These are phyloP conservation scores for Eretmocerus hayati DNA, from an alignment of 2,888 invertebrate genomes.

Conservation along the genomic window DNA sequence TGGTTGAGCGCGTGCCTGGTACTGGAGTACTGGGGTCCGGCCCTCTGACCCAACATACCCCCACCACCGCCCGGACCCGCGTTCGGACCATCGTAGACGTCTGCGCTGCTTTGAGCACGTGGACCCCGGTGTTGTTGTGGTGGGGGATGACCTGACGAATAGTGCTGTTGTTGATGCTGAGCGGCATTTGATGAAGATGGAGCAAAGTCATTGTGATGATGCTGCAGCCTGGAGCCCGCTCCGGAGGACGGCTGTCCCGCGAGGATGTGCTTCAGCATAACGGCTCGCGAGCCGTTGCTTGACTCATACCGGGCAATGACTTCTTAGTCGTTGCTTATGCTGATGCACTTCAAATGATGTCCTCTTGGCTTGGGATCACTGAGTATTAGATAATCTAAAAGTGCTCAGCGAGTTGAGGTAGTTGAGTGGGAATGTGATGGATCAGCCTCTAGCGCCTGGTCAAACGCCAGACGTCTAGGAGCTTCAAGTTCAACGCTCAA, in stretches of 20 bases:
- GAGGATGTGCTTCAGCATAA: conserved; percentile 68
- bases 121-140: conserved; percentile 19
- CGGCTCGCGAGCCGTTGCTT: background rate
- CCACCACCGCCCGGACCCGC: conserved; percentile 7
- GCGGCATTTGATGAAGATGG: conserved; percentile 22
- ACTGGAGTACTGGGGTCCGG: conserved; percentile 26
- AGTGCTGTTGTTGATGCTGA: conserved; percentile 17
- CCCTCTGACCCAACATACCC: conserved; percentile 14
- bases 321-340: conserved; percentile 33
- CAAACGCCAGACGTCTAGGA: too few species aligned
- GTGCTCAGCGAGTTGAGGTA: too few species aligned
- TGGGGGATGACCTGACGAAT: conserved; percentile 25
- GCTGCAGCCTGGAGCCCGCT: conserved; percentile 46
- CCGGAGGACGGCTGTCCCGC: conserved; percentile 51
- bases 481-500: too few species aligned
- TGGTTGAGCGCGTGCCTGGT: conserved; percentile 31
- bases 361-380: background rate
- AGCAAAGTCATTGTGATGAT: conserved; percentile 32
- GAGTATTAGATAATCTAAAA: too few species aligned
- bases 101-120: conserved; percentile 27
- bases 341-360: conserved; percentile 33
- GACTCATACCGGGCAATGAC: background rate
- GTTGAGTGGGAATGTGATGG: too few species aligned
- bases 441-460: too few species aligned
- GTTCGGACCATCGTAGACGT: conserved; percentile 42